These are phyloP conservation scores for Drosophila littoralis DNA, from an alignment of 1,140 invertebrate species.

Conservation along the genomic window DNA sequence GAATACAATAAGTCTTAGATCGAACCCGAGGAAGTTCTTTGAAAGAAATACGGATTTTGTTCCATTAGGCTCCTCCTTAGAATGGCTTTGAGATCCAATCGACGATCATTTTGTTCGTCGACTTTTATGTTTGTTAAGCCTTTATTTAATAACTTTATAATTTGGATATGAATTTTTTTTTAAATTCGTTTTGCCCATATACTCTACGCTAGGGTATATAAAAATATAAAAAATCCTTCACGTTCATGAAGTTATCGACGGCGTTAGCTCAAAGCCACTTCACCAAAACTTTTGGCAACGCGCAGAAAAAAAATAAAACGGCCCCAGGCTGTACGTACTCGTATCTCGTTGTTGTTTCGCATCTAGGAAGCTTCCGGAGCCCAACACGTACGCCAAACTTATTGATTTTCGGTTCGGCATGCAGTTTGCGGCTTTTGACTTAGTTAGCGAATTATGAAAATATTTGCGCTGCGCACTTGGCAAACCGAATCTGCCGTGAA, in stretches of 20 bases:
- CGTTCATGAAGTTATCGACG: slow-evolving; percentile 76
- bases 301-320: slow-evolving; percentile 7
- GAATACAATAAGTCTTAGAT: too few species aligned
- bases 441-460: slow-evolving; percentile 82
- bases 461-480: slow-evolving; percentile 66
- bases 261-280: slow-evolving; percentile 57
- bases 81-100: too few species aligned
- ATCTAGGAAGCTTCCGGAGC: slow-evolving; percentile 28
- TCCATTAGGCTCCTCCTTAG: too few species aligned
- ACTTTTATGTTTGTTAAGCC: too few species aligned
- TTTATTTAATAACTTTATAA: too few species aligned
- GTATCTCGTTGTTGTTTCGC: slow-evolving; percentile 14
- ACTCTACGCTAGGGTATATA: slow-evolving; percentile 5
- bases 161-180: too few species aligned
- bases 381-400: slow-evolving; percentile 76
- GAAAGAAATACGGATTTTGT: too few species aligned
- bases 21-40: too few species aligned
- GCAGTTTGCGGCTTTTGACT: slow-evolving; percentile 74
- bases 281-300: slow-evolving; percentile 37
- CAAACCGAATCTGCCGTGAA: slow-evolving; percentile 58
- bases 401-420: slow-evolving; percentile 70
- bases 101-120: too few species aligned
- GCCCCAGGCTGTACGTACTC: slow-evolving; percentile 30
- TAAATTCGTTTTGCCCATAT: not conserved
- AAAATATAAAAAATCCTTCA: slow-evolving; percentile 45